These are phyloP conservation scores for Athalia cordata DNA, from an alignment of 2,888 invertebrate species.

Conservation along the genomic window DNA sequence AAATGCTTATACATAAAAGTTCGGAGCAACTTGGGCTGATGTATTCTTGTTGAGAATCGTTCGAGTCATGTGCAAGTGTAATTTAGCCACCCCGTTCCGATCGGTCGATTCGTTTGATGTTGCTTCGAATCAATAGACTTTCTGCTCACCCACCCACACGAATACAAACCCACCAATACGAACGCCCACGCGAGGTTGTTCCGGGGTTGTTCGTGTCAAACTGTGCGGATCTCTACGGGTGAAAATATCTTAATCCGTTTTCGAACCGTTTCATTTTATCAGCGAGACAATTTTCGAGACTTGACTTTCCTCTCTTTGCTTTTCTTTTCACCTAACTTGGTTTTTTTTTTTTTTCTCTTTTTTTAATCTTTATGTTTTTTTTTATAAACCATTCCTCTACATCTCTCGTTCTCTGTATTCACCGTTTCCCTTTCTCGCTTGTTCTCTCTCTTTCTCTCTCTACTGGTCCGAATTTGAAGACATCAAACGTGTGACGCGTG, in stretches of 20 bases:
- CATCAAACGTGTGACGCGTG: constrained; percentile 29
- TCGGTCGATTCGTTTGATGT: constrained; percentile 43
- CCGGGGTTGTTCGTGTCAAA: constrained; percentile 5
- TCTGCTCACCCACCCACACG: constrained; percentile 6
- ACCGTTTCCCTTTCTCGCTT: not conserved
- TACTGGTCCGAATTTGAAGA: constrained; percentile 26
- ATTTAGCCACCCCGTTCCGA: constrained; percentile 38
- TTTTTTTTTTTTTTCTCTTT: not conserved
- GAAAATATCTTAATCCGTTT: constrained; percentile 33
- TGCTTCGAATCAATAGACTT: constrained; percentile 43
- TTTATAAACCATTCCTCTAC: no score
- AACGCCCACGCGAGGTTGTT: not conserved
- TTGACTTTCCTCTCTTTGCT: not conserved
- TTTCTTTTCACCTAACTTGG: not conserved
- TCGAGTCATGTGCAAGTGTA: constrained; percentile 42
- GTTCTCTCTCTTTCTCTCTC: not conserved
- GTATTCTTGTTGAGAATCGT: constrained; percentile 21
- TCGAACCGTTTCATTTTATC: constrained; percentile 10
- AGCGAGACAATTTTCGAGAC: not conserved
- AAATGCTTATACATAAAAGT: constrained; percentile 12
- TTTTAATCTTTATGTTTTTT: not conserved
- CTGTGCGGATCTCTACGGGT: not conserved
- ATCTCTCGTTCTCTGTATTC: not conserved
- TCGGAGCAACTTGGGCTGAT: not conserved
- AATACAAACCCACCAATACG: not conserved